phyloP scores from a whole-genome alignment of 2,113 vertebrate species.

The Atlantisia rogersi region DNA sequence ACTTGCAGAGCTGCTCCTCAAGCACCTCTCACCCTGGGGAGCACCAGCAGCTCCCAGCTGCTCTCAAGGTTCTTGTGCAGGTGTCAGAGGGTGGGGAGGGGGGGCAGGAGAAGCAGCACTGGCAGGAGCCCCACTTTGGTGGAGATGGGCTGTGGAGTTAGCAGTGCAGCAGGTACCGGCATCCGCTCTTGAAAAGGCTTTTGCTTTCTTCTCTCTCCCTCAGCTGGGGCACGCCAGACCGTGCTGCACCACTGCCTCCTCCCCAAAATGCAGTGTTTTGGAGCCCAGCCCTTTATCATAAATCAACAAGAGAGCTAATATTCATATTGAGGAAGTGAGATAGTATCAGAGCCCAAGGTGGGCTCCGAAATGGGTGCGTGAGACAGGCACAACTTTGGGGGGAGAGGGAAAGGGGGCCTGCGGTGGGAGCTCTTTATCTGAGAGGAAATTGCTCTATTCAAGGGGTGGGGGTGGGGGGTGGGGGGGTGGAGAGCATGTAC shows the following conservation, averaged over 20 bases:
- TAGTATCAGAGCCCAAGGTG: constrained; percentile 51
- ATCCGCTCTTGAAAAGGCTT: neutral
- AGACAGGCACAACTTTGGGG: neutral
- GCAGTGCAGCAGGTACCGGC: neutral
- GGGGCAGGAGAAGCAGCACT: neutral
- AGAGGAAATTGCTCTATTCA: neutral
- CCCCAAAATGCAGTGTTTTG: constrained; percentile 4
- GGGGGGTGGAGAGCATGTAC: too few species aligned
- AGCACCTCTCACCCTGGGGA: neutral
- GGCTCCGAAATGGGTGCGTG: neutral
- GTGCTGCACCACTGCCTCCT: neutral
- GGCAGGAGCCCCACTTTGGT: neutral
- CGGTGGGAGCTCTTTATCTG: constrained; percentile 26
- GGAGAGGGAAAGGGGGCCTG: neutral
- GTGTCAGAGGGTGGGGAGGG: neutral
- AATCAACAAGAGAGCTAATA: constrained; percentile 30
- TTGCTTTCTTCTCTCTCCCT: constrained; percentile 12
- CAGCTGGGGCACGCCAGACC: neutral
- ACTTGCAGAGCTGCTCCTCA: neutral
- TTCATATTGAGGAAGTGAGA: constrained; percentile 49
- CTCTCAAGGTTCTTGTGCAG: neutral
- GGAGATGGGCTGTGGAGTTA: neutral
- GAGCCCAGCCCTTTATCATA: constrained; percentile 47
- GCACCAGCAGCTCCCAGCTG: neutral
- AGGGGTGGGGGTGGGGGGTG: neutral